Base-by-base conservation (phyloP, 64 coral and sea anemone species). In the Montipora efflorescens region DNA sequence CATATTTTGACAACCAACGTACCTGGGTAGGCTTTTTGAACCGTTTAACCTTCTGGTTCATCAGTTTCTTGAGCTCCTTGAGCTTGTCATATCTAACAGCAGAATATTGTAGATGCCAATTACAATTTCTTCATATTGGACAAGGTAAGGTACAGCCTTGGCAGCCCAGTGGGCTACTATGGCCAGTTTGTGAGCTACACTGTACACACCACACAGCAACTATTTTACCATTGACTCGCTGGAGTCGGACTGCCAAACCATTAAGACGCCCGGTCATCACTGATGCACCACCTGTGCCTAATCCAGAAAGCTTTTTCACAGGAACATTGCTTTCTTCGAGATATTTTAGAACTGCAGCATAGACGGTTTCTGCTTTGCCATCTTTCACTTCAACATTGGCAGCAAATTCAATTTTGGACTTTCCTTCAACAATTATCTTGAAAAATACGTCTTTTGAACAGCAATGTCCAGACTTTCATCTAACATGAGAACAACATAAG, bases 381-480 rank as follows among this genome's bases (percentile, higher is more conserved):
- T 64, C 61, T 15, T 64, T 64, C 11, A 64, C 61, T 15, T 64
- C 61, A 64, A 64, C 61, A 64, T 64, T 64, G 14, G 61, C 61
- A 64, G 61, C 7, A 64, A 64, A 64, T 64, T 64, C 61, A 64
- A 64, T 64, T 12, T 64, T 64, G 61, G 61, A 11, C 14, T 64
- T 64, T 15, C 61, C 61, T 3, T 14, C 53, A 6, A 57, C 53
- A 57, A 57, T 6, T 57, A 57, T 57, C 53, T 57, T 57, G 53
- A 64, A 64, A 90, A 90, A 67, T 19, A 90, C 23, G 44, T 90
- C 49, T 90, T 90, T 67, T 90, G 88, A 59, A 90, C 88, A 46
- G 88, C 76, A 68, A 90, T 80, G 58, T 90, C 59, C 76, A 90
- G 62, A 90, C 76, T 90, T 78, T 80, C 59, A 78, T 62, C 74